Evolutionary conservation across 1,140 invertebrate genomes (phyloP), one percentile per base, ranked within the genome.

Genomic region (Macrostomum lignano): DNA sequence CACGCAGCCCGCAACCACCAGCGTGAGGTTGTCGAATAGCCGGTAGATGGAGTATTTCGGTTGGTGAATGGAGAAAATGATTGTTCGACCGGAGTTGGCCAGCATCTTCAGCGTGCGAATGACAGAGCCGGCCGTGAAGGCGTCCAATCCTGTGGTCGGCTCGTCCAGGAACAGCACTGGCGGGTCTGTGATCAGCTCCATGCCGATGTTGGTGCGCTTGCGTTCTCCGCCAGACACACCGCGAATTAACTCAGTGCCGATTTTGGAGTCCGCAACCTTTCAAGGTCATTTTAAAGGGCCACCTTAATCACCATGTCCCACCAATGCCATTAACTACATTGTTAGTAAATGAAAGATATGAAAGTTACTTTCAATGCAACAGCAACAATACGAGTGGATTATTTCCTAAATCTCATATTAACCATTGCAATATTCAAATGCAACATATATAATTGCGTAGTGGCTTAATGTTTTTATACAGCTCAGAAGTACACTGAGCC

Each of bases 51-150:
- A 50, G 33, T 45, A 58, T 2, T 54, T 43, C 15, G 54, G 55
- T 39, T 58, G 55, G 39, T 58, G 55, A 14, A 58, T 56, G 3
- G 54, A 55, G 34, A 58, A 52, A 7, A 58, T 45, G n/a, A 58
- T 47, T 5, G 51, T 57, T 9, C 43, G 41, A 20, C 53, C 53
- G 25, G 37, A 39, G 6, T 41, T 9, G 5, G 52, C 37, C 30
- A 57, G 35, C 28, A n/a, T n/a, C n/a, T n/a, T 44, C 6, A 58
- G 38, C n/a, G 49, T 37, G 17, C 42, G 19, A 47, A 57, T 57
- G 26, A 58, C 54, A 35, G 47, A 46, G 37, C 48, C 44, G 11
- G 55, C 54, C 14, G 54, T 57, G 36, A 43, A 51, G 21, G 55
- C 46, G 42, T 58, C 55, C 2, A 58, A 44, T 9, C 55, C 55